A percentile compares a stretch with the other conserved stretches of the same genome.
These are phyloP conservation scores for Distichodus sexfasciatus DNA, from an alignment of 2,797 vertebrate species.

Conservation along the genomic window DNA sequence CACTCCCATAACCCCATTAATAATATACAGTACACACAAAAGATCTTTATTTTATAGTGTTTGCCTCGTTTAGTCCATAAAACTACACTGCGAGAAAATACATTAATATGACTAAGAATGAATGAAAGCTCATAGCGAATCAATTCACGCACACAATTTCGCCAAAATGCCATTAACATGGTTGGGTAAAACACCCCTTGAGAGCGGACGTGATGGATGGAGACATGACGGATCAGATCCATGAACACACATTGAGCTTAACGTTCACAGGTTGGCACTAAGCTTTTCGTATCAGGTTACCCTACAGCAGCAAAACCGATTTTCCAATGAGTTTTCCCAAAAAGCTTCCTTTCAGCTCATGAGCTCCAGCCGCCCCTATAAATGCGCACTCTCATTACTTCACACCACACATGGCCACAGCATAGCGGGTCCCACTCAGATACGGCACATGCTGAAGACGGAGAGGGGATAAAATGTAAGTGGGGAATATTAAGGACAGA, in stretches of 20 bases:
- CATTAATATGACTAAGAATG: too few species aligned
- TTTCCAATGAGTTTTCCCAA: not conserved
- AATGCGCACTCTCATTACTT: not conserved
- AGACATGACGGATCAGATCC: not conserved
- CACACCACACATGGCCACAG: not conserved
- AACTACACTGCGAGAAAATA: too few species aligned
- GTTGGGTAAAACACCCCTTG: too few species aligned
- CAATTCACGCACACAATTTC: too few species aligned
- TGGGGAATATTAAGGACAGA: not conserved
- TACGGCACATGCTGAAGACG: not conserved
- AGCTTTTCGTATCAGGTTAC: conserved; percentile 3
- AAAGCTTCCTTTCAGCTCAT: not conserved
- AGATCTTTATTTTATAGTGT: too few species aligned
- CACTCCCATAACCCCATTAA: too few species aligned
- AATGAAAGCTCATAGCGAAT: too few species aligned
- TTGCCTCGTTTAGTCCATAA: too few species aligned
- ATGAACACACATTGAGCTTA: not conserved
- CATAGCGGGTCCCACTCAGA: not conserved
- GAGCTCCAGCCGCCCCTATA: not conserved
- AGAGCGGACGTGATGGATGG: not conserved
- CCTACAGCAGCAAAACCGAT: not conserved
- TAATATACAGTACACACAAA: too few species aligned
- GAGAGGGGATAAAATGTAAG: not conserved
- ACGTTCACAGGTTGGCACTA: not conserved
- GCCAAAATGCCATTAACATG: too few species aligned